Percentiles rank a stretch among this genome's conserved stretches.
These are phyloP conservation scores for Drosophila ochracea DNA, from an alignment of 2,888 invertebrate genomes.

Conservation along the genomic window DNA sequence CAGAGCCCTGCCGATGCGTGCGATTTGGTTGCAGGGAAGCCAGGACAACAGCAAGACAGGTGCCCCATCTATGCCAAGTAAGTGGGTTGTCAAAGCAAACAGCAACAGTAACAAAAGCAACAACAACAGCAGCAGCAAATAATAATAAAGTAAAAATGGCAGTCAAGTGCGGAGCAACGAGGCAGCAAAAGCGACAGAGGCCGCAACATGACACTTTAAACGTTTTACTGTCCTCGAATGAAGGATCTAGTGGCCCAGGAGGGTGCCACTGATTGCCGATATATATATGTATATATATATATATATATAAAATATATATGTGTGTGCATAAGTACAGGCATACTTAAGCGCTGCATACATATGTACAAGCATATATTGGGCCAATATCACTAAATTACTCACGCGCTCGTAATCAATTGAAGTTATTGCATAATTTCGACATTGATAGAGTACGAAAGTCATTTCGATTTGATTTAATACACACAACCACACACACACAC, in stretches of 20 bases:
- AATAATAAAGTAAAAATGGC: conserved; percentile 72
- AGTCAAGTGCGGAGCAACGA: conserved; percentile 60
- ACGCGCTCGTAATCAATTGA: conserved; percentile 74
- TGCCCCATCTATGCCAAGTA: conserved; percentile 63
- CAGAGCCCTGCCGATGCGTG: conserved; percentile 72
- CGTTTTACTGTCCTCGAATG: conserved; percentile 64
- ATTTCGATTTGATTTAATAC: conserved; percentile 77
- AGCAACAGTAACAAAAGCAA: conserved; percentile 45
- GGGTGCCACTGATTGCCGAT: conserved; percentile 55
- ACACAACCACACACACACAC: conserved; percentile 6
- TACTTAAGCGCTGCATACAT: neutral
- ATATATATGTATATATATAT: too few relatives aligned
- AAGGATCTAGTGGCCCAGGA: conserved; percentile 12
- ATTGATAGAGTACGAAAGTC: conserved; percentile 79
- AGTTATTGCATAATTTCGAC: conserved; percentile 76
- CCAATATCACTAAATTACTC: conserved; percentile 55
- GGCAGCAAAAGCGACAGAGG: conserved; percentile 57
- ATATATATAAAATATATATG: neutral
- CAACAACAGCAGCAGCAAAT: conserved; percentile 46
- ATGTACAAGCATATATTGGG: neutral
- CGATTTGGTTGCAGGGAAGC: conserved; percentile 62
- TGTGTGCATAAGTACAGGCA: neutral
- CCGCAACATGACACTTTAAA: conserved; percentile 75
- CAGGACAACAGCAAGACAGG: conserved; percentile 38
- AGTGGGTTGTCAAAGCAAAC: conserved; percentile 81